Conservation (phyloP, 2,797 vertebrate species). For the Lateolabrax maculatus region DNA sequence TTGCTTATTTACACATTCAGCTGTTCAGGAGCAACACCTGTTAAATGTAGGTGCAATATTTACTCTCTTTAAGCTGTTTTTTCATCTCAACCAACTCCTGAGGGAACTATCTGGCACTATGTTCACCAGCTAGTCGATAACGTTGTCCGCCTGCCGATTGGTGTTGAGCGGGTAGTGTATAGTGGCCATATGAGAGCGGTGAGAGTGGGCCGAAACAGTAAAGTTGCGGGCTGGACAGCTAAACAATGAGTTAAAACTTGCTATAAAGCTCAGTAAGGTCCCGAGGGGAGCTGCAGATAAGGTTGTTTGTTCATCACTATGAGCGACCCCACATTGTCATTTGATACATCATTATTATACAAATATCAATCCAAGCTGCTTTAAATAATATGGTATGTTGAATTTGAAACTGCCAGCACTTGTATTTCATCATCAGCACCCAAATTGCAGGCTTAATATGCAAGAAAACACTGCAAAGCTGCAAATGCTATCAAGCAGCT, state of each 20-base stretch:
- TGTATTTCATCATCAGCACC: not conserved
- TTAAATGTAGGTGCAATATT: not conserved
- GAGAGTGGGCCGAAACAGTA: not conserved
- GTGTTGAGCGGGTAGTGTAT: not conserved
- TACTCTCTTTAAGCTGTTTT: not conserved
- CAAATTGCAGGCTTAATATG: not conserved
- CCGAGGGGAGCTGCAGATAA: not conserved
- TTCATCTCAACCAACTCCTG: not conserved
- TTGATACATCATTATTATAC: not conserved
- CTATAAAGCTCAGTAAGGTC: not conserved
- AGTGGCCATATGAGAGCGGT: not conserved
- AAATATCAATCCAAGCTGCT: not conserved
- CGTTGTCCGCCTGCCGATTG: not conserved
- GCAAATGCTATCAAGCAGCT: not conserved
- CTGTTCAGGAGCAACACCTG: not conserved
- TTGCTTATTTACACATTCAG: not conserved
- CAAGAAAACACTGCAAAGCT: not conserved
- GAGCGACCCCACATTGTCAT: not conserved
- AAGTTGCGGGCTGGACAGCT: not conserved
- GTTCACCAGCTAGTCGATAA: not conserved
- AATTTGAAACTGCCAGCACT: not conserved
- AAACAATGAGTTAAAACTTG: not conserved
- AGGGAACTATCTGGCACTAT: not conserved
- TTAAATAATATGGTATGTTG: not conserved
- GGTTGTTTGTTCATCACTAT: not conserved